A percentile compares a stretch with the other conserved stretches of the same genome.
Conservation (phyloP, 2,888 invertebrate species). For the Spisula subtruncata region DNA sequence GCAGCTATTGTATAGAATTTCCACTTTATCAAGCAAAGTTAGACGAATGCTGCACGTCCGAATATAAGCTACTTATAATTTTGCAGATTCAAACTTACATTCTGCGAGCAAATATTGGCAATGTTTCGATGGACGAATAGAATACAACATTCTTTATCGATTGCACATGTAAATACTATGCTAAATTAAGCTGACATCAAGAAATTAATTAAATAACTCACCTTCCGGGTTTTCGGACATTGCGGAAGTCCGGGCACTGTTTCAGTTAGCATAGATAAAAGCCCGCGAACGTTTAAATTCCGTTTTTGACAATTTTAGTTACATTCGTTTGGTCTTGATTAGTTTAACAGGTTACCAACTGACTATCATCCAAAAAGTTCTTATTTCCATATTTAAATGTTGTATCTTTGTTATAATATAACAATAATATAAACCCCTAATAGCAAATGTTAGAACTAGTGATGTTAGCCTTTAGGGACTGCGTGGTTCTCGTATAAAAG, state of each 20-base stretch:
- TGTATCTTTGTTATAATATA: no score
- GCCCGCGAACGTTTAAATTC: background rate
- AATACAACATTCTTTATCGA: background rate
- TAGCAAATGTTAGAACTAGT: no score
- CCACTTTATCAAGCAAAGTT: background rate
- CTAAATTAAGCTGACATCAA: background rate
- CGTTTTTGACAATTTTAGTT: no score
- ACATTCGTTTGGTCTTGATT: no score
- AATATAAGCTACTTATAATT: background rate
- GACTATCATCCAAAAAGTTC: no score
- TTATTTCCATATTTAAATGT: no score
- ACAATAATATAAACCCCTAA: no score
- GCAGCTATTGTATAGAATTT: no score
- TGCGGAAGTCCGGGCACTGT: constrained; percentile 13
- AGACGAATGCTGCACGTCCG: background rate
- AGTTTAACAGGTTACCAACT: no score
- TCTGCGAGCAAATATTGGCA: background rate
- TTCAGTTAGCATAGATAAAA: background rate
- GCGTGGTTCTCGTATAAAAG: no score
- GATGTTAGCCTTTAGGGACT: no score
- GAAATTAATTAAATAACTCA: background rate
- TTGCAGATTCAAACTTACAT: background rate
- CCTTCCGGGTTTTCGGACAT: constrained; percentile 41
- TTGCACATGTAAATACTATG: background rate
- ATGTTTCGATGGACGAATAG: background rate